Base-by-base conservation (phyloP, 2,888 invertebrate genomes). In the Drosophila bunnanda region DNA sequence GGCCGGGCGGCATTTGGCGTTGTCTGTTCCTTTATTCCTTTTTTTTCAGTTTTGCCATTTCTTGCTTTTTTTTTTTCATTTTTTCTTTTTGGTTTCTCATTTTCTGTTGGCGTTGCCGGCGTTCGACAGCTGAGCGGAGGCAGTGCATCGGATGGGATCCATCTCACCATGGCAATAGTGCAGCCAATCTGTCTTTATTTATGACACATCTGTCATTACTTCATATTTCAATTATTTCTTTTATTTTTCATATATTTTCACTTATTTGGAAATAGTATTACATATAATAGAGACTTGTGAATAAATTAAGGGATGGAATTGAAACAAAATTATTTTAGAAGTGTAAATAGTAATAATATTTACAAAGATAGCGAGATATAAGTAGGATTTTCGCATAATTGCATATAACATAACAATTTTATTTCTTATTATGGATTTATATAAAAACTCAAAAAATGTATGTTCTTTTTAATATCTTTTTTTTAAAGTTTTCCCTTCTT, bases 111-210 rank as follows among this genome's bases (percentile, higher is more conserved):
- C 77, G 55, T 72, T 74, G 58, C 52, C 46, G 77, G 60, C 70
- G 64, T 80, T 82, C 80, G 83, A 82, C 77, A 82, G 77, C 66
- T 77, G 70, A 70, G 79, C 59, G 32, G 59, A 59, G 61, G 56
- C 66, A 46, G 68, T 66, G 68, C 68, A 66, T 67, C 67, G 38
- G 22, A 61, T 38, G 44, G 36, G n/a, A 43, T 44, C 44, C 55
- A 30, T 30, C 30, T n/a, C 5, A 32, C 50, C 50, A 50, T 50
- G 15, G 15, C 15, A 20, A 15, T 20, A 50, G 50, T 32, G 32
- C 32, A 1, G 32, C 9, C 20, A 20, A 20, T 50, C 20, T 32
- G 32, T 32, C 50, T 5, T 32, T 50, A 32, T 50, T 32, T 20
- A 5, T 9, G 50, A 20, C 20, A 5, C 5, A 20, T 20, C 2